Conservation (phyloP, 2,888 invertebrate species). For the Papilio protenor region DNA sequence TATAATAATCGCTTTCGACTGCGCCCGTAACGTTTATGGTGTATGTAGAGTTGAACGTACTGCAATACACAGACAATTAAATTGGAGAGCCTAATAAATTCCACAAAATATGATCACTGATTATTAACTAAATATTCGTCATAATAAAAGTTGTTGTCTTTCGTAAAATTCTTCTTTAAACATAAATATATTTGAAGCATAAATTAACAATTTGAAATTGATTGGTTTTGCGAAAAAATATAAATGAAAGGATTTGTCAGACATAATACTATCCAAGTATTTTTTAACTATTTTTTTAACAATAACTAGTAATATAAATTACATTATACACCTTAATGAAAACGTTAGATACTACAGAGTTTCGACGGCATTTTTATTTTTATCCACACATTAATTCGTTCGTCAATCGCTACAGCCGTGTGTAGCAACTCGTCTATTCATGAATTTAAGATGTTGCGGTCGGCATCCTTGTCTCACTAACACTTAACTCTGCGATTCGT, state of each 20-base stretch:
- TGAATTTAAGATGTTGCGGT: slow-evolving; percentile 76
- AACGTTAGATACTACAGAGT: no score
- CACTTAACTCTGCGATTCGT: slow-evolving; percentile 65
- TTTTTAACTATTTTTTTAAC: not conserved
- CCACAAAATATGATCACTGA: not conserved
- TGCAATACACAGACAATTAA: not conserved
- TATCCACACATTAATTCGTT: not conserved
- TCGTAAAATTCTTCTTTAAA: not conserved
- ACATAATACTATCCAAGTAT: not conserved
- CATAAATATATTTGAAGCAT: not conserved
- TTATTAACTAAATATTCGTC: not conserved
- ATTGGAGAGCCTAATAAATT: slow-evolving; percentile 2
- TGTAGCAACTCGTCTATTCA: slow-evolving; percentile 59
- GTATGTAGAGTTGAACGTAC: slow-evolving; percentile 60
- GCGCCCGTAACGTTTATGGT: slow-evolving; percentile 62
- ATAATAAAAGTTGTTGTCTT: not conserved
- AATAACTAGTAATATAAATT: no score
- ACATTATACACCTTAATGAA: no score
- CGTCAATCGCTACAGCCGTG: slow-evolving; percentile 47
- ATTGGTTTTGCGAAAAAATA: not conserved
- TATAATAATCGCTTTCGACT: slow-evolving; percentile 66
- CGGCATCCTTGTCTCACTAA: slow-evolving; percentile 62
- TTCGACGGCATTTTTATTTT: not conserved
- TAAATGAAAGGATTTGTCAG: not conserved
- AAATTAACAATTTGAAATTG: not conserved